Conservation (phyloP, 2,888 invertebrate genomes). For the Sphecodes monilicornis region DNA sequence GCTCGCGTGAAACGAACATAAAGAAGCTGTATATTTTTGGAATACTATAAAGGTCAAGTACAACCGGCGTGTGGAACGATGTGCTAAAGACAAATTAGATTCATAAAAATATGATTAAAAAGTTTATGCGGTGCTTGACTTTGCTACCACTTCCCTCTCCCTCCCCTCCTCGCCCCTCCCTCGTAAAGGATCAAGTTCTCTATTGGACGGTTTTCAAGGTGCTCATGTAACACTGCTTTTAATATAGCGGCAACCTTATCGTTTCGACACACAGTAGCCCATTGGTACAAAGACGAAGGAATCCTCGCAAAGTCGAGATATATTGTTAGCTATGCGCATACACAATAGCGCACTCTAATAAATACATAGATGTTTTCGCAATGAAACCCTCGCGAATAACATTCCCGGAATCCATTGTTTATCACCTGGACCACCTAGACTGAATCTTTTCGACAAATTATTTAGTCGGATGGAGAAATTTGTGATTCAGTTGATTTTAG, state of each 20-base stretch:
- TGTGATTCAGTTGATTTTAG: not conserved
- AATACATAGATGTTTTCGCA: not conserved
- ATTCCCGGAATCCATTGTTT: not conserved
- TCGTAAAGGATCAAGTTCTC: not conserved
- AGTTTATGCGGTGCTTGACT: conserved; percentile 40
- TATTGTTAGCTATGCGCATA: not conserved
- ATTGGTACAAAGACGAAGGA: not conserved
- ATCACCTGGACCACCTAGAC: not conserved
- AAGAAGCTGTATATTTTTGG: conserved; percentile 55
- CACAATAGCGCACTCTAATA: not conserved
- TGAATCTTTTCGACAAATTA: not conserved
- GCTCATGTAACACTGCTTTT: not conserved
- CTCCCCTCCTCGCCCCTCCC: not conserved
- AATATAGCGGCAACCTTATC: not conserved
- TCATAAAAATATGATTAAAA: conserved; percentile 58
- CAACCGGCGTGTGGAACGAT: conserved; percentile 16
- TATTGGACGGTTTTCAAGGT: not conserved
- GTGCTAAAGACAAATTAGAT: conserved; percentile 46
- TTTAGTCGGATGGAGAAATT: not conserved
- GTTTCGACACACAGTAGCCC: not conserved
- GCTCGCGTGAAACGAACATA: conserved; percentile 23
- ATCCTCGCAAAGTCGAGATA: not conserved
- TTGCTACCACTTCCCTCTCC: not conserved
- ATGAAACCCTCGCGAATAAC: not conserved
- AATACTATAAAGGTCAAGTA: conserved; percentile 51